Evolutionary conservation across 2,797 vertebrate genomes (phyloP).

Genomic region (Morelia viridis): DNA sequence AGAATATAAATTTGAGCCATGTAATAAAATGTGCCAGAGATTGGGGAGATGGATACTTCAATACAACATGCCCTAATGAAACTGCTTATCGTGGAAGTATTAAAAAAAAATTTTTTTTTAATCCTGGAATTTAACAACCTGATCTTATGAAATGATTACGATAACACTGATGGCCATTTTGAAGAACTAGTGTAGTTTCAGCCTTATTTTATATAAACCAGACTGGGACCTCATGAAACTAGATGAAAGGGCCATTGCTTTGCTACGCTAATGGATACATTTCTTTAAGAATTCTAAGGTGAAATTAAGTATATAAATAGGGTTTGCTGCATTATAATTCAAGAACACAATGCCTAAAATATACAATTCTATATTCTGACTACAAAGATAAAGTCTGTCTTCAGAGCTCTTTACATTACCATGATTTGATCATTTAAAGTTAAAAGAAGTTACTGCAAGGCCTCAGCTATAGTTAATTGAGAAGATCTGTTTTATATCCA

Average conservation of each 20-base stretch:
- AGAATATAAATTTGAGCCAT: conserved; percentile 1
- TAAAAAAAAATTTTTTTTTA: rapidly evolving
- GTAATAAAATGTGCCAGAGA: neutral
- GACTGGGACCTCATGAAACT: neutral
- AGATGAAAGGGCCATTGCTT: neutral
- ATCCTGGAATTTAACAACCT: rapidly evolving
- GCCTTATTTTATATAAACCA: neutral
- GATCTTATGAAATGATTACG: neutral
- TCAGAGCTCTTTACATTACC: neutral
- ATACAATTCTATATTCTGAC: neutral
- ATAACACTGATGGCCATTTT: neutral
- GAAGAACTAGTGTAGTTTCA: neutral
- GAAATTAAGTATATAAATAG: neutral
- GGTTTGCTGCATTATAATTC: neutral
- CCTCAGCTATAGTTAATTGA: neutral
- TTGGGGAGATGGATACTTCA: rapidly evolving
- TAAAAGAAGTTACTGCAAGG: conserved; percentile 26
- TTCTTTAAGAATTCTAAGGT: neutral
- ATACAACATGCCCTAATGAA: rapidly evolving
- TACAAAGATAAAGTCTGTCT: neutral
- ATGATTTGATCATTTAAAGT: conserved; percentile 16
- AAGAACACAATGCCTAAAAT: neutral
- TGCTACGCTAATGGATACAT: neutral
- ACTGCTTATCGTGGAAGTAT: neutral
- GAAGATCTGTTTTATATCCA: neutral